These are phyloP conservation scores for Iphiclides podalirius DNA, from an alignment of 2,888 invertebrate species.

Conservation along the genomic window DNA sequence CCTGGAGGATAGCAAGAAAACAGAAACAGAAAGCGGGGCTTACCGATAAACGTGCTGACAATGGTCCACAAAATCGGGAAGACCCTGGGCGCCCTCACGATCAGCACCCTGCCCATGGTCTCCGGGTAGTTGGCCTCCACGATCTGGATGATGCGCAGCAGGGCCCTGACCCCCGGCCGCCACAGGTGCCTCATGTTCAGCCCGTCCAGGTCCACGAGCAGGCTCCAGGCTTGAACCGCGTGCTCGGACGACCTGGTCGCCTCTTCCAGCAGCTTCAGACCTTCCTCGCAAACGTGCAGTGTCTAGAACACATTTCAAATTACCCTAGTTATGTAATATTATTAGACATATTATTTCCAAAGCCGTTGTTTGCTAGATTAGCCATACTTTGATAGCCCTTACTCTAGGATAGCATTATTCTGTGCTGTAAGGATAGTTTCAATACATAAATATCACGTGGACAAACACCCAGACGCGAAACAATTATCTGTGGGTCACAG, in stretches of 20 bases:
- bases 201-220: constrained; percentile 95
- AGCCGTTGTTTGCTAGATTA: no score
- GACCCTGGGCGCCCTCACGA: constrained; percentile 94
- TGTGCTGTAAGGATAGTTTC: no score
- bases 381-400: no score
- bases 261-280: constrained; percentile 91
- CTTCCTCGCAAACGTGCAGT: constrained; percentile 94
- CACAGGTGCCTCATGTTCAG: constrained; percentile 97
- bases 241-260: constrained; percentile 89
- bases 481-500: no score
- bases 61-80: constrained; percentile 98
- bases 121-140: constrained; percentile 97
- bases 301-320: no score
- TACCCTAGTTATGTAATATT: no score
- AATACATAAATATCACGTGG: no score
- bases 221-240: constrained; percentile 93
- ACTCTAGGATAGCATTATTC: no score
- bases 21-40: no score
- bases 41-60: constrained; percentile 95
- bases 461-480: no score
- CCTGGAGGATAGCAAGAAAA: no score
- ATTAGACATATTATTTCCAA: no score
- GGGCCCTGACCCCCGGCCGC: constrained; percentile 92
- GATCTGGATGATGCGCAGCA: constrained; percentile 82
- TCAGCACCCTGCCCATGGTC: constrained; percentile 94